Evolutionary conservation across 2,797 vertebrate genomes (phyloP).

Genomic region (Astyanax mexicanus): DNA sequence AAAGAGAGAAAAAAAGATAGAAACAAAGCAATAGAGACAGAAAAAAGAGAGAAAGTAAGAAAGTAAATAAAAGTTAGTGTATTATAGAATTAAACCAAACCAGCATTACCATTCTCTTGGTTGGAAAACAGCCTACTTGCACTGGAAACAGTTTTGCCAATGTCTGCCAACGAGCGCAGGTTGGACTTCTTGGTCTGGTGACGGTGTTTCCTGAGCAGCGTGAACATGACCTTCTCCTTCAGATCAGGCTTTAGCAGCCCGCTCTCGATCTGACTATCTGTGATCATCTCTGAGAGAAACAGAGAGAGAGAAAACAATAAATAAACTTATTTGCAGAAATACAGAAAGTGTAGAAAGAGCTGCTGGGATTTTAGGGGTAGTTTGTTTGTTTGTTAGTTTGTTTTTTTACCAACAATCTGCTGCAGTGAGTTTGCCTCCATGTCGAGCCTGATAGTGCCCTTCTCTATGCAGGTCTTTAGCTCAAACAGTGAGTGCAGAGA

Average conservation of each 20-base stretch:
- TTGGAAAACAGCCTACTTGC: slow-evolving; percentile 95
- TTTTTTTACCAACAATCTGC: slow-evolving; percentile 89
- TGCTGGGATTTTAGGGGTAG: background rate
- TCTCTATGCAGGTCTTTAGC: slow-evolving; percentile 91
- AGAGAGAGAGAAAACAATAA: background rate
- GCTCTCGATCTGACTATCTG: slow-evolving; percentile 90
- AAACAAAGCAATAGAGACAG: background rate
- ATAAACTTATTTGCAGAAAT: too few species aligned
- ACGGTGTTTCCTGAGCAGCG: slow-evolving; percentile 92
- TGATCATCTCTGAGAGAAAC: slow-evolving; percentile 85
- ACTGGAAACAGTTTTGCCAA: slow-evolving; percentile 97
- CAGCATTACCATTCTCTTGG: slow-evolving; percentile 92
- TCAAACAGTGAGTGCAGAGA: slow-evolving; percentile 91
- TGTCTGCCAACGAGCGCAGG: slow-evolving; percentile 96
- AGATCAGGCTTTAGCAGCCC: slow-evolving; percentile 89
- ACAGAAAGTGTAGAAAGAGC: too few species aligned
- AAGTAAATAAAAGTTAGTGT: slow-evolving; percentile 1
- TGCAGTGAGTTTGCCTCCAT: slow-evolving; percentile 91
- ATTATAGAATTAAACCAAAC: slow-evolving; percentile 10
- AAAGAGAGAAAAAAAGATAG: background rate
- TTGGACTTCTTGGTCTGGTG: slow-evolving; percentile 99
- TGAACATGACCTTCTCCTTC: slow-evolving; percentile 95
- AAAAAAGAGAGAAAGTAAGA: background rate
- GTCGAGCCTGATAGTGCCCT: slow-evolving; percentile 92
- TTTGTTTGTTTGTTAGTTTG: too few species aligned